These are phyloP conservation scores for Triops cancriformis DNA, from an alignment of 1,140 invertebrate species.

Conservation along the genomic window DNA sequence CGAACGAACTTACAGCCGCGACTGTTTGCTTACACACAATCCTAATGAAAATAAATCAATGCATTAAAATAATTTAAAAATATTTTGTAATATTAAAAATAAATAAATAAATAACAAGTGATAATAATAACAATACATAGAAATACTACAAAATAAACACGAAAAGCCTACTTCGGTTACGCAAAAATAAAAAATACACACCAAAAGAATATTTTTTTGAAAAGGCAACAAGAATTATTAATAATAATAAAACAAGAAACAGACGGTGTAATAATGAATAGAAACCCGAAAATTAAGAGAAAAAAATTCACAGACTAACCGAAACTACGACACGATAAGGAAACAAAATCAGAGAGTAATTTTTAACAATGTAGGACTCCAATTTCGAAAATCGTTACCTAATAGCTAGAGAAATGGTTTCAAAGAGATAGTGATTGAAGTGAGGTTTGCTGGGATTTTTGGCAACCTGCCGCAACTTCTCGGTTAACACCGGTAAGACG, in stretches of 20 bases:
- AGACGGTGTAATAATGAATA: no score
- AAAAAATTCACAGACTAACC: no score
- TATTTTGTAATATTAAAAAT: constrained; percentile 34
- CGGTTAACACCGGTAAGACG: constrained; percentile 72
- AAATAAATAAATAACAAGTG: constrained; percentile 14
- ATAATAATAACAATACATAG: background rate
- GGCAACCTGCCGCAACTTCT: constrained; percentile 71
- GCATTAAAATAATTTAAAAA: no score
- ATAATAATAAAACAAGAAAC: no score
- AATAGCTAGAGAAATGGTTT: constrained; percentile 82
- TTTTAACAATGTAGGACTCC: background rate
- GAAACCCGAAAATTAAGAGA: no score
- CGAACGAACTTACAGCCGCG: constrained; percentile 73
- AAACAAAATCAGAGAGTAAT: constrained; percentile 30
- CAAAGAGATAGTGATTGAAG: constrained; percentile 97
- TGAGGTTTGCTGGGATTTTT: constrained; percentile 93
- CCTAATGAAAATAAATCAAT: constrained; percentile 41
- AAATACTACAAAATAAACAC: no score
- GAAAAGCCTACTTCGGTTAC: no score
- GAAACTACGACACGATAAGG: no score
- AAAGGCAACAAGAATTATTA: no score
- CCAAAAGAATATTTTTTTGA: no score
- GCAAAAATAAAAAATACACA: no score
- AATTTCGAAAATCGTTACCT: constrained; percentile 42
- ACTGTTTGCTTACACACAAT: constrained; percentile 76